Percentiles rank a stretch among this genome's conserved stretches.
Evolutionary conservation across 2,113 vertebrate genomes (phyloP).

Genomic region (Antechinus flavipes): DNA sequence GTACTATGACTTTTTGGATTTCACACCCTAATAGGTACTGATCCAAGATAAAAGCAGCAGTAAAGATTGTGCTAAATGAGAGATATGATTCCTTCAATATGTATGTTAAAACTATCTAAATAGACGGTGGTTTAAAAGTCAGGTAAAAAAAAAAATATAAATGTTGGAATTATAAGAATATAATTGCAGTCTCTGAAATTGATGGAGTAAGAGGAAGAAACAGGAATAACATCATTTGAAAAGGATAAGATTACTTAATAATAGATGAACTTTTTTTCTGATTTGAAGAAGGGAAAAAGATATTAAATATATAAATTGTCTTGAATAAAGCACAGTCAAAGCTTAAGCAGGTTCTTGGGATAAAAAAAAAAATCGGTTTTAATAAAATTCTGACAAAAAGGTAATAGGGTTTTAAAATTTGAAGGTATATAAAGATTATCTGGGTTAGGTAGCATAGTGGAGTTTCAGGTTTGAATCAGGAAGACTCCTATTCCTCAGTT

Average conservation of each 20-base stretch:
- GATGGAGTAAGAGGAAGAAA: not conserved
- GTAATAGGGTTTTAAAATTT: not conserved
- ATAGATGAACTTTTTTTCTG: not conserved
- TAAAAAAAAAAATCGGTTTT: not conserved
- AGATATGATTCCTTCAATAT: not conserved
- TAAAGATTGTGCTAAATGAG: not conserved
- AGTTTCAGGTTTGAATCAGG: not conserved
- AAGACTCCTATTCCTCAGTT: not conserved
- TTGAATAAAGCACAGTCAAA: not conserved
- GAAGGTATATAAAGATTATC: not conserved
- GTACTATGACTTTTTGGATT: not conserved
- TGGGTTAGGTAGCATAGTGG: not conserved
- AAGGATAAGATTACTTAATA: not conserved
- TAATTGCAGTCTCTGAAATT: not conserved
- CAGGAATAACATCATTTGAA: not conserved
- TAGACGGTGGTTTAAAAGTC: not conserved
- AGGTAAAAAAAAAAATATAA: not conserved
- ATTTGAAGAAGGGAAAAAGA: not conserved
- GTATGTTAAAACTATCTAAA: not conserved
- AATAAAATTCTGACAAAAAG: not conserved
- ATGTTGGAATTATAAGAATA: not conserved
- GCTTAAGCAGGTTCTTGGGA: not conserved
- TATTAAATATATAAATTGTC: not conserved
- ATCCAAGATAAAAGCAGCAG: not conserved
- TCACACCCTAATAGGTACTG: not conserved